Evolutionary conservation across 2,113 vertebrate genomes (phyloP), one percentile per base, ranked within the genome.

Genomic region (Datnioides undecimradiatus): DNA sequence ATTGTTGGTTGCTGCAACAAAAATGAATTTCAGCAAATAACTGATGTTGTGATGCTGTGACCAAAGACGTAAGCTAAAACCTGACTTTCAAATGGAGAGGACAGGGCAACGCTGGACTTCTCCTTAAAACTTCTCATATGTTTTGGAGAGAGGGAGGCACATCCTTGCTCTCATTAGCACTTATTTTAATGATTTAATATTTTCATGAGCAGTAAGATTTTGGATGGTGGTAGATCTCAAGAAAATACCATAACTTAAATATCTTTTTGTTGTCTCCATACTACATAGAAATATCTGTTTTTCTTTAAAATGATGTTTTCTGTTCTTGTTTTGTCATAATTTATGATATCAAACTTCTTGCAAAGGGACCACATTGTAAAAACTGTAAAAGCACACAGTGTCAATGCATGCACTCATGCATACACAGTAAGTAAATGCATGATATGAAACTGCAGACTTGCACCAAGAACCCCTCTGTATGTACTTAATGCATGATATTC

Each of bases 361-460:
- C 86, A 85, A 88, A 84, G 75, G 90, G 89, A 90, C 89, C 90
- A 90, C 27, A 78, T 51, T 67, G n/a, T 67, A 33, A 66, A 64
- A 70, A 65, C 5, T n/a, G n/a, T n/a, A n/a, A n/a, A 29, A 52
- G 49, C 29, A 54, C 25, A 54, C 51, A 58, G 11, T 34, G 63
- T 40, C 52, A 43, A 29, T 71, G 70, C 73, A 88, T 54, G 66
- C 40, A 48, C 31, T 67, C 51, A 34, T 64, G 67, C 78, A 76
- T 16, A 33, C 21, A 77, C 31, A 77, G 38, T 68, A 49, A 52
- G 29, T 55, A 25, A 73, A 58, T 49, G 62, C 41, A 87, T 79
- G 73, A 41, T 8, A 76, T 45, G 25, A 86, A 62, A 72, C 76
- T 83, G 58, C 63, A 78, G 13, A 81, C 60, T 82, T 89, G 80